phyloP scores from a whole-genome alignment of 1,140 invertebrate species.

The Drosophila santomea region DNA sequence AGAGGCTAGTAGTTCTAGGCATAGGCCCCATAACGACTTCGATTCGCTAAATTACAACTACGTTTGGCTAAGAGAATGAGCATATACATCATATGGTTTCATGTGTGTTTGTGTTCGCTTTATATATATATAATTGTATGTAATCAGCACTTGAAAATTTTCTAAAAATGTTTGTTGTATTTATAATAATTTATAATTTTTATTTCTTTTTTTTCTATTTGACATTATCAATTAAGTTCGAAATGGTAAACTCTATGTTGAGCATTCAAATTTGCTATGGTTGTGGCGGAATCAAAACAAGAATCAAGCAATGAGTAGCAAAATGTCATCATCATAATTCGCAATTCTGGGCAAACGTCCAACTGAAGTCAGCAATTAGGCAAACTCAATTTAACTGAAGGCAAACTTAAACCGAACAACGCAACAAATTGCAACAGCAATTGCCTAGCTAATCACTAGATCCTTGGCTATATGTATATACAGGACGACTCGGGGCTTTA shows the following conservation, averaged over 20 bases:
- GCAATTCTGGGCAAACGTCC: constrained; percentile 42
- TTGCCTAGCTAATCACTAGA: constrained; percentile 34
- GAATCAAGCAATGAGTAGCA: constrained; percentile 64
- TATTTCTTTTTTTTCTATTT: constrained; percentile 31
- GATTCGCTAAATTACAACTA: constrained; percentile 69
- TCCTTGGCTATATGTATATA: constrained; percentile 21
- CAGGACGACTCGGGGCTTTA: not conserved
- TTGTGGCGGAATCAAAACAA: constrained; percentile 55
- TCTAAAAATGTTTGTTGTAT: constrained; percentile 69
- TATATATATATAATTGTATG: constrained; percentile 41
- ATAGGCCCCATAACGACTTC: constrained; percentile 49
- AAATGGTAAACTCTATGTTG: constrained; percentile 74
- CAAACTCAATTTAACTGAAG: constrained; percentile 44
- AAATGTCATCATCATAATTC: constrained; percentile 51
- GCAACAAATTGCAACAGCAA: constrained; percentile 45
- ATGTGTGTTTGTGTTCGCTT: constrained; percentile 36
- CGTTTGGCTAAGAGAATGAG: constrained; percentile 71
- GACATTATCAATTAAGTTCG: constrained; percentile 43
- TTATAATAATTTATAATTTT: constrained; percentile 36
- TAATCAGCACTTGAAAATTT: constrained; percentile 83
- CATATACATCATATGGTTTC: constrained; percentile 59
- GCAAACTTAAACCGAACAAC: constrained; percentile 44
- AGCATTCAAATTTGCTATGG: constrained; percentile 80
- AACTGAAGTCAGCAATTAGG: constrained; percentile 47
- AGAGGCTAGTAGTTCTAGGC: constrained; percentile 47